These are phyloP conservation scores for Sebastes alutus DNA, from an alignment of 2,797 vertebrate species.

Conservation along the genomic window DNA sequence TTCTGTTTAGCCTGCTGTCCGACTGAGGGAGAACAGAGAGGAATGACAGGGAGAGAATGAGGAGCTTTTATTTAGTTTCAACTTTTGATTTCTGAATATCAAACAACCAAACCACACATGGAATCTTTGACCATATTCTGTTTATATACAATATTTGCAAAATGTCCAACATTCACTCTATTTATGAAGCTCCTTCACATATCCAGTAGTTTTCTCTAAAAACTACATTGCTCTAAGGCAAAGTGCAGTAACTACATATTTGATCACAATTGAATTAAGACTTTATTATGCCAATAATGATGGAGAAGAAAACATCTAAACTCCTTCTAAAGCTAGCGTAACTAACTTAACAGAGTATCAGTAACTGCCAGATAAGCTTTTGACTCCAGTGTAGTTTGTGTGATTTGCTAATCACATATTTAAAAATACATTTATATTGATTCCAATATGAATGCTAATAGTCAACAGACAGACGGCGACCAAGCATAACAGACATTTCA, in stretches of 20 bases:
- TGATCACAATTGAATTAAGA: neutral
- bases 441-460: neutral
- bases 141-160: neutral
- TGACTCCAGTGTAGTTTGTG: neutral
- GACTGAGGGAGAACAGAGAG: neutral
- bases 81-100: neutral
- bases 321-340: neutral
- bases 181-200: neutral
- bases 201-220: neutral
- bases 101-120: neutral
- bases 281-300: neutral
- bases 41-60: neutral
- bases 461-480: neutral
- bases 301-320: neutral
- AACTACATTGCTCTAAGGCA: neutral
- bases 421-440: neutral
- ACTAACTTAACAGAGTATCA: neutral
- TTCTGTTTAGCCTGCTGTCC: constrained; percentile 1
- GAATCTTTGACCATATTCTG: neutral
- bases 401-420: neutral
- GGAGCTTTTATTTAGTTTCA: neutral
- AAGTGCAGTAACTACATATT: neutral
- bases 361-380: neutral
- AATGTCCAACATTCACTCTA: neutral
- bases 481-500: neutral